Evolutionary conservation across 2,797 vertebrate genomes (phyloP), one percentile per base, ranked within the genome.

Genomic region (Helicolenus hilgendorfi): DNA sequence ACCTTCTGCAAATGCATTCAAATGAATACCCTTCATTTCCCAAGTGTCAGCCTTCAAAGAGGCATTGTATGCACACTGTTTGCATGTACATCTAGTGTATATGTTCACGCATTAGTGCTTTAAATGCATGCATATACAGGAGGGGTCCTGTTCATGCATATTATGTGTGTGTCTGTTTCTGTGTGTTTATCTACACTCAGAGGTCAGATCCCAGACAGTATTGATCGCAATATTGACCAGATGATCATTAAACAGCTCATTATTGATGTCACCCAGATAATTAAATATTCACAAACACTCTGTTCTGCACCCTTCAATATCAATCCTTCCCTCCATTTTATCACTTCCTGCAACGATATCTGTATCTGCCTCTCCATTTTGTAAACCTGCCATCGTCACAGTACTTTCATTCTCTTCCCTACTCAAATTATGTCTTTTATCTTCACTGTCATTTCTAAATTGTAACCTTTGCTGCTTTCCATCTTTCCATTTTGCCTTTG

Each of bases 161-260:
- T 68, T 1, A 3, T 35, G 14, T 64, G 65, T 27, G 26, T 62
- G 11, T 80, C 1, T 72, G 11, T 72, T 27, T 27, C 6, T 82
- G 8, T 73, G 22, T 67, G 60, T 73, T 72, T n/a, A 11, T 62
- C 24, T 59, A 7, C 18, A 7, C 29, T n/a, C 58, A 79, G 68
- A 85, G 84, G 83, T 81, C 80, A 84, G 31, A 79, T 71, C 69
- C 45, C 79, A 92, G 92, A 83, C 86, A 15, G 27, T 77, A 93
- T 94, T 80, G 92, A 93, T 79, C n/a, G 38, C 26, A 22, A 58
- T 73, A 89, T 67, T 70, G 89, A 89, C 67, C 79, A 67, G 33
- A 87, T 77, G 84, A 93, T 93, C 90, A 72, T 73, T 96, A 76
- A 89, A 89, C 69, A 87, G 78, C 86, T 89, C 60, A 60, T 83